Percentiles rank a stretch among this genome's conserved stretches.
Evolutionary conservation across 1,140 invertebrate species (phyloP).

Genomic region (Apocrypta bakeri): DNA sequence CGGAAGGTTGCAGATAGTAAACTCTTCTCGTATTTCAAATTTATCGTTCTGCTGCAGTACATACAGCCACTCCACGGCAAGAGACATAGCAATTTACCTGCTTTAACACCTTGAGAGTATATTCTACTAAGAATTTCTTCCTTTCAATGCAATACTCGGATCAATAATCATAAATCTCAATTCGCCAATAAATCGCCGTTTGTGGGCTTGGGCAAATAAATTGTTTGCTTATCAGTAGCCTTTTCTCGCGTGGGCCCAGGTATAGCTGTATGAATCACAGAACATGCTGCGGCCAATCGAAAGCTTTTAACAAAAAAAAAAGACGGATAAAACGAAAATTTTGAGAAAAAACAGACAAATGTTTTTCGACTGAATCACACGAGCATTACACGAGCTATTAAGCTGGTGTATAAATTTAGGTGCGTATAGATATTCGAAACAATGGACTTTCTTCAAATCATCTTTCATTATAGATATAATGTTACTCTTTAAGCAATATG

Average conservation of each 20-base stretch:
- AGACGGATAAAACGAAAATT: not conserved
- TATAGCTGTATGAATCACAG: slow-evolving; percentile 20
- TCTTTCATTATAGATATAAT: not conserved
- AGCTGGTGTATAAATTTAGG: too few relatives aligned
- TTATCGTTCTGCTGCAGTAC: slow-evolving; percentile 30
- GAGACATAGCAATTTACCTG: slow-evolving; percentile 55
- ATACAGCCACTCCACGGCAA: slow-evolving; percentile 35
- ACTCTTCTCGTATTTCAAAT: slow-evolving; percentile 48
- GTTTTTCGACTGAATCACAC: slow-evolving; percentile 13
- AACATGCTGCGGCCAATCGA: slow-evolving; percentile 22
- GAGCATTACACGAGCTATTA: too few relatives aligned
- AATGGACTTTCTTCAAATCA: not conserved
- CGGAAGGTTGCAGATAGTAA: slow-evolving; percentile 23
- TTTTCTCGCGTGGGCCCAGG: slow-evolving; percentile 24
- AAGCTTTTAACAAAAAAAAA: slow-evolving; percentile 43
- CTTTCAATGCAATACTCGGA: slow-evolving; percentile 45
- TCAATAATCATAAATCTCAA: slow-evolving; percentile 49
- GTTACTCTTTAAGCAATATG: not conserved
- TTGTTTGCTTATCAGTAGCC: slow-evolving; percentile 50
- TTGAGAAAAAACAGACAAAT: slow-evolving; percentile 6
- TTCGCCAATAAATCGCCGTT: slow-evolving; percentile 35
- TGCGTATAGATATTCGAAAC: not conserved
- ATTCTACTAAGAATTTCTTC: slow-evolving; percentile 42
- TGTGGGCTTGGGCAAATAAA: slow-evolving; percentile 47
- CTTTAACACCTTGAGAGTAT: slow-evolving; percentile 55